phyloP scores from a whole-genome alignment of 64 coral and sea anemone species.

The Montipora sp. region DNA sequence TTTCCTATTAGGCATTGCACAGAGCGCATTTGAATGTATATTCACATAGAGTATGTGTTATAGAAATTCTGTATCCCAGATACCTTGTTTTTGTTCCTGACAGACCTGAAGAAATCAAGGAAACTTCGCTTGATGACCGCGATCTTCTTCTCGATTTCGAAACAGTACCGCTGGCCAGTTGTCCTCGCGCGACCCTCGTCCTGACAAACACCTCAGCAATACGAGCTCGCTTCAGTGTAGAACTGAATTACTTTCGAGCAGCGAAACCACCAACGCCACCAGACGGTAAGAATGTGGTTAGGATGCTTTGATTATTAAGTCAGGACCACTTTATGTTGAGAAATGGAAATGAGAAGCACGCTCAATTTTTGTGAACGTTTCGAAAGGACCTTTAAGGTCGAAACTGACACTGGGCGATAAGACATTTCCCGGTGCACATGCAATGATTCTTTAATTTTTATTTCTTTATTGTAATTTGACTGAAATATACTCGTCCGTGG shows the following conservation, averaged over 20 bases:
- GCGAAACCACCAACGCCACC: slow-evolving; percentile 96
- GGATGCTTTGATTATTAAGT: not conserved
- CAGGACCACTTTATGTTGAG: not conserved
- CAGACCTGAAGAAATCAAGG: slow-evolving; percentile 77
- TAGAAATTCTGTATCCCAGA: not conserved
- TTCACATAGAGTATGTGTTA: no score
- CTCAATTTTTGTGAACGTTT: no score
- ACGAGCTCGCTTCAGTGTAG: slow-evolving; percentile 67
- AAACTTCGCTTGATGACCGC: slow-evolving; percentile 43
- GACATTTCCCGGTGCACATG: no score
- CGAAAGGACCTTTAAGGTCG: no score
- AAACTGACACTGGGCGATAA: no score
- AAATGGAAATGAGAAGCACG: no score
- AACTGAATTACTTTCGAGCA: slow-evolving; percentile 85
- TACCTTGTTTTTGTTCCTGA: not conserved
- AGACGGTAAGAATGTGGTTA: slow-evolving; percentile 47
- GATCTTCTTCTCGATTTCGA: slow-evolving; percentile 73
- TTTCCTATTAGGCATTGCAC: no score
- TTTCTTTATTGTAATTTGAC: no score
- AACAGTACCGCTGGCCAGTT: slow-evolving; percentile 71
- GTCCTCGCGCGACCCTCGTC: slow-evolving; percentile 74
- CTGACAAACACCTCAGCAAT: slow-evolving; percentile 96
- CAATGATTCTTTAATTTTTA: no score
- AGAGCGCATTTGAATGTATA: no score
- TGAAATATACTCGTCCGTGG: no score